Evolutionary conservation across 2,888 invertebrate species (phyloP), one percentile per base, ranked within the genome.

Genomic region (Resseliella maxima): DNA sequence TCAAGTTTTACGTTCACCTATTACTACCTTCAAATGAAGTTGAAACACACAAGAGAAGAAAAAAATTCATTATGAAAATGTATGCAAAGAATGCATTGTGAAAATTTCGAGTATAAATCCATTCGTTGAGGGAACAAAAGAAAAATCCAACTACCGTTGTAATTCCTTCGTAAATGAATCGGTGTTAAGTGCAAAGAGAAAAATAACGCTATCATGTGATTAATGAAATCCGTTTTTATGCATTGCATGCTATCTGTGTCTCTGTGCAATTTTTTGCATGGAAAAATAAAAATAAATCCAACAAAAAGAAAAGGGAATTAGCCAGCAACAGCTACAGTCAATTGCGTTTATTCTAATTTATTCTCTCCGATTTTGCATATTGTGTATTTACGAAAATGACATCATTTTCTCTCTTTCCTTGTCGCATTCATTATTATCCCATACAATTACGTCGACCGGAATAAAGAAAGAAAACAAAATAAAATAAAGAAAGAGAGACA

Each of bases 151-250:
- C 59, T 59, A 6, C 46, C 41, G 50, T 50, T 50, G 50, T 3
- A 59, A 59, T 24, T 59, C 59, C 59, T 24, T 12, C 27, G 5
- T 2, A 59, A 59, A 24, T 12, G 59, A 59, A 59, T 24, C 59
- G 59, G 59, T 59, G 59, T 59, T 59, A 59, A 59, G 27, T 59
- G 59, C 59, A 59, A 8, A 6, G 59, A n/a, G 59, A 31, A 31
- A 72, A 72, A 27, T 72, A 72, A 35, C 31, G 72, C 35, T 72
- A 72, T 72, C 72, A 72, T 72, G 72, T 72, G 72, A 72, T 72
- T 72, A 31, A 72, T 72, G 72, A 72, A 72, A 72, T 72, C 72
- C 72, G 31, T 31, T 72, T 59, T 50, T 41, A 41, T 59, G 12
- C 72, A 72, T 72, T 72, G 72, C 72, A 72, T 31, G 72, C 31